Conservation (phyloP, 2,888 invertebrate genomes). For the Tetragonisca angustula region DNA sequence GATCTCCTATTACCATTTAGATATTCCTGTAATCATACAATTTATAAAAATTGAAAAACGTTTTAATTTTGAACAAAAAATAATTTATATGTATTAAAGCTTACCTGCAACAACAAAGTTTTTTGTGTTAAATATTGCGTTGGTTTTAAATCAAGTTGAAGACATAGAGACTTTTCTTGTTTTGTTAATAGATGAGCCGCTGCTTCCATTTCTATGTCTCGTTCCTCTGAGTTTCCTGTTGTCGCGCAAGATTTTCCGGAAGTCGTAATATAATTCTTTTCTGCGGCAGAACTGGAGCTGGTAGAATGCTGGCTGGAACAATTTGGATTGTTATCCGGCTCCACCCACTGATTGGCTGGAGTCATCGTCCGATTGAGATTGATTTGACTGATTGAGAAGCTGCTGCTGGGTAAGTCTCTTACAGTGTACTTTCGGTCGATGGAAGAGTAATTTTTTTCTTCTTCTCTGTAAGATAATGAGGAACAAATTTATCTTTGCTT, state of each 20-base stretch:
- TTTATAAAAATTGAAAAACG: neutral
- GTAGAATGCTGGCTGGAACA: constrained; percentile 77
- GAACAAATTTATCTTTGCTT: constrained; percentile 10
- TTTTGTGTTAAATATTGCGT: constrained; percentile 96
- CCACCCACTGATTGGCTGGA: constrained; percentile 82
- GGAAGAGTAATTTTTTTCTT: constrained; percentile 92
- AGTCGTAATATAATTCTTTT: constrained; percentile 85
- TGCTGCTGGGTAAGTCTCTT: constrained; percentile 85
- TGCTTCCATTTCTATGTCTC: constrained; percentile 81
- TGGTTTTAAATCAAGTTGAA: constrained; percentile 90
- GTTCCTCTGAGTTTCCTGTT: constrained; percentile 72
- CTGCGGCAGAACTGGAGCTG: constrained; percentile 78
- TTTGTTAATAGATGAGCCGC: constrained; percentile 82
- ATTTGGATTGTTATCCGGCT: constrained; percentile 81
- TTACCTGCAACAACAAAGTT: constrained; percentile 91
- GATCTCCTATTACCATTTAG: constrained; percentile 81
- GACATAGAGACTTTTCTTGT: constrained; percentile 82
- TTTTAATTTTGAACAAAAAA: neutral
- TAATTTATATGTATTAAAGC: constrained; percentile 17
- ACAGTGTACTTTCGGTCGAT: constrained; percentile 94
- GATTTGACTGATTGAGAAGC: constrained; percentile 77
- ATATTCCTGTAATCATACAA: constrained; percentile 79
- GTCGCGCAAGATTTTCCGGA: constrained; percentile 68
- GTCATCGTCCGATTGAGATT: constrained; percentile 83
- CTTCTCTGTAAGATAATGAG: constrained; percentile 86